Base-by-base conservation (phyloP, 2,113 vertebrate species). In the Aix galericulata region DNA sequence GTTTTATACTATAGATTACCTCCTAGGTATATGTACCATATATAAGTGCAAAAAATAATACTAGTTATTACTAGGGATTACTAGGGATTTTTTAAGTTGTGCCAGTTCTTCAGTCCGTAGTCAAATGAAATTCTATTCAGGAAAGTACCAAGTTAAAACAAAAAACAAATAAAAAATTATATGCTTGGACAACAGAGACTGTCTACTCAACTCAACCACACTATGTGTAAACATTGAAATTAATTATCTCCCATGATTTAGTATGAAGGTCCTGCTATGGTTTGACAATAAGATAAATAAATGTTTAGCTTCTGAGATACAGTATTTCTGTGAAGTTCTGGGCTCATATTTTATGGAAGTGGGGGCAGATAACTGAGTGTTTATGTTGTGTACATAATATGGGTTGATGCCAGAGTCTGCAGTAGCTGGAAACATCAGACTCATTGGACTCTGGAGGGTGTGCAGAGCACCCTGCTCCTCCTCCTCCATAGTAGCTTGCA, bases 381-480 rank as follows among this genome's bases (percentile, higher is more conserved):
- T 85, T 76, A 16, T 6, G 0, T 29, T 27, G 15, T 31, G 32
- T 46, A 40, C 7, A 13, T 79, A 73, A 68, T 1, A 2, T 32
- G 44, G 66, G 48, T 11, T 56, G 69, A 29, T 31, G 25, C 16
- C 82, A 0, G 14, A 63, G 31, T 8, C 62, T 84, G 31, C 60
- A 40, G 27, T 25, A 63, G 7, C 21, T 66, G 48, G 38, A 60
- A 74, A 32, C 42, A 69, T 7, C 26, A 52, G 46, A 10, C 8
- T 23, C 7, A 64, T 53, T 76, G 53, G 44, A 27, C 73, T 32
- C 32, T 82, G 71, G 26, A 34, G 71, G 36, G 4, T 8, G 17
- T 11, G 3, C 2, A 44, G 17, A 76, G 31, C 0, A 1, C 26
- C 3, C 16, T 64, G 48, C 31, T 50, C 8, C 50, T 74, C 50